Conservation (phyloP, 1,140 invertebrate species). For the Drosophila rhopaloa region DNA sequence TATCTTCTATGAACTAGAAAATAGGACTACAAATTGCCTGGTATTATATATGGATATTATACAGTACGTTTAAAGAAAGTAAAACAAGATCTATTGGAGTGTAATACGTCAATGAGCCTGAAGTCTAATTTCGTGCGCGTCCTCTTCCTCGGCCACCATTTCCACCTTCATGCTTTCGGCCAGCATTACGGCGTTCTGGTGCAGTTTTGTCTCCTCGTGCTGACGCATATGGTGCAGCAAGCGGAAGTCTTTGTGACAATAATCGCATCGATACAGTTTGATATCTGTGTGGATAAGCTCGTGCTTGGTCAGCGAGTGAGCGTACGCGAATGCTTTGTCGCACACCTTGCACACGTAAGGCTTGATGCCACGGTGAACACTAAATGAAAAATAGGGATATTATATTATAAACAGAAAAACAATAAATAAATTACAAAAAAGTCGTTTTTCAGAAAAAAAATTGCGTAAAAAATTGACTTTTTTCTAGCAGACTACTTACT, state of each 20-base stretch:
- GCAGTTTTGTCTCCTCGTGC: conserved; percentile 75
- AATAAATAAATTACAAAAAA: too few relatives aligned
- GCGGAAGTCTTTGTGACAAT: conserved; percentile 78
- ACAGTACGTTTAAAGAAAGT: background rate
- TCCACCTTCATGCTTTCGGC: conserved; percentile 62
- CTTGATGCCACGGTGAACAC: conserved; percentile 77
- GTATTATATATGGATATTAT: conserved; percentile 2
- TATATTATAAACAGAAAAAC: too few relatives aligned
- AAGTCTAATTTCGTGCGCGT: conserved; percentile 11
- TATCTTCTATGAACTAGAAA: conserved; percentile 2
- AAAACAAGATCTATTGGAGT: background rate
- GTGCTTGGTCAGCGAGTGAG: conserved; percentile 76
- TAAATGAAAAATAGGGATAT: conserved; percentile 3
- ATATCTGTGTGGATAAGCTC: conserved; percentile 78
- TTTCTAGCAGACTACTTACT: conserved; percentile 43
- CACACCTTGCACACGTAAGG: conserved; percentile 79
- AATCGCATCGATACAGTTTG: conserved; percentile 75
- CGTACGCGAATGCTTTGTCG: conserved; percentile 77
- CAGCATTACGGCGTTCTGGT: conserved; percentile 73
- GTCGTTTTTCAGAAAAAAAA: too few relatives aligned
- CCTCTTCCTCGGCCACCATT: conserved; percentile 39
- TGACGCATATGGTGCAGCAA: conserved; percentile 81
- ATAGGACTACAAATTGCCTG: background rate
- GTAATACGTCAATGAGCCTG: conserved; percentile 9
- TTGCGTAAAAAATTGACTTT: too few relatives aligned